Evolutionary conservation across 2,888 invertebrate genomes (phyloP).

Genomic region (Peribatodes rhomboidaria): DNA sequence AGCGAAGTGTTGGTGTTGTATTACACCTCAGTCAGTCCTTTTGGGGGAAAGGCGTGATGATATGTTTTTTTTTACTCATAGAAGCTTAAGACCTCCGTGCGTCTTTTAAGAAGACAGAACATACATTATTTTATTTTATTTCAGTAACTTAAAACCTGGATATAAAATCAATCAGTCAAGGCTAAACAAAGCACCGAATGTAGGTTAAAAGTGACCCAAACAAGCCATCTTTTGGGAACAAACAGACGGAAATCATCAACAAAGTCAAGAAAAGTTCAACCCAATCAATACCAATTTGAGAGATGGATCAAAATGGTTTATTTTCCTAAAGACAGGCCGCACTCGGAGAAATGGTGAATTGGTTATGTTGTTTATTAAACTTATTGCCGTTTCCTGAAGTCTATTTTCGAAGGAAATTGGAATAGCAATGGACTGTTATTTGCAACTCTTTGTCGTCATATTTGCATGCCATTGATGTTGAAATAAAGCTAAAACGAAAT

Average conservation of each 20-base stretch:
- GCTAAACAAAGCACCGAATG: conserved; percentile 10
- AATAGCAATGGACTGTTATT: conserved; percentile 6
- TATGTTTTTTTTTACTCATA: too few relatives aligned
- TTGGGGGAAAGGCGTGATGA: too few relatives aligned
- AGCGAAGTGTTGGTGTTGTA: too few relatives aligned
- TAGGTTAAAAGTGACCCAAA: conserved; percentile 2
- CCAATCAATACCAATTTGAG: conserved; percentile 34
- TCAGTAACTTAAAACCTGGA: neutral
- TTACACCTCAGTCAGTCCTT: too few relatives aligned
- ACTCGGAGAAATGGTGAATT: conserved; percentile 17
- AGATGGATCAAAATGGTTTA: conserved; percentile 29
- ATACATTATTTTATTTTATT: neutral
- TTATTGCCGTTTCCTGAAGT: conserved; percentile 11
- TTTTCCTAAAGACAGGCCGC: conserved; percentile 8
- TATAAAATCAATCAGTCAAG: neutral
- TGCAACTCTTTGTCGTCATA: neutral
- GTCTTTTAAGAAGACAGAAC: too few relatives aligned
- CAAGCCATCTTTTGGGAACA: conserved; percentile 10
- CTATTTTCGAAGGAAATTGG: conserved; percentile 3
- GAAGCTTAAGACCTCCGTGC: too few relatives aligned
- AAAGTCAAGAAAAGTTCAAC: conserved; percentile 27
- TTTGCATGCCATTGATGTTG: neutral
- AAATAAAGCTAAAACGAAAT: neutral
- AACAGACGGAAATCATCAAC: conserved; percentile 23
- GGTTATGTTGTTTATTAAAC: conserved; percentile 14